Evolutionary conservation across 2,113 vertebrate species (phyloP).

Genomic region (Urocynchramus pylzowi): DNA sequence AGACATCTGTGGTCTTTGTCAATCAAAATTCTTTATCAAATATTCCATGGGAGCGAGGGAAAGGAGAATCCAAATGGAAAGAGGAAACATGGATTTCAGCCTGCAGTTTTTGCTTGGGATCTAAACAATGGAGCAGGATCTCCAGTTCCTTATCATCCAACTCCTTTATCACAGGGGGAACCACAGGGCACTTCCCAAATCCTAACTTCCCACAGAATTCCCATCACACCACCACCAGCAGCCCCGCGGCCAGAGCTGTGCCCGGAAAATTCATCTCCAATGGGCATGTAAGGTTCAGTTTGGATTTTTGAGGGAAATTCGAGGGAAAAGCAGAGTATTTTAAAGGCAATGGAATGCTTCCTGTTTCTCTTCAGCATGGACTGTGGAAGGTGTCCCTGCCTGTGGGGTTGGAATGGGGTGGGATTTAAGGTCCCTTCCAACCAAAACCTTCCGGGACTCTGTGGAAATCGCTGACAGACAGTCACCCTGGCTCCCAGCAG

Average conservation of each 20-base stretch:
- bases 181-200: neutral
- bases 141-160: neutral
- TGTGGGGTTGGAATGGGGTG: neutral
- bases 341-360: neutral
- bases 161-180: neutral
- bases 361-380: neutral
- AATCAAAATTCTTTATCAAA: accelerated
- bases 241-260: accelerated
- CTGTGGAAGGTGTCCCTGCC: neutral
- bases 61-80: neutral
- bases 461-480: neutral
- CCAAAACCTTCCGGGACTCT: neutral
- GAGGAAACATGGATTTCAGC: neutral
- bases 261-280: neutral
- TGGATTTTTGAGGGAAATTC: accelerated
- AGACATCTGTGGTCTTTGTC: neutral
- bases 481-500: neutral
- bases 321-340: neutral
- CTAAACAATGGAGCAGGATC: neutral
- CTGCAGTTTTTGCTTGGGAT: neutral
- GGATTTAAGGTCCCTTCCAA: neutral
- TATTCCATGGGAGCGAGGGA: accelerated
- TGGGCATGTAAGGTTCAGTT: accelerated
- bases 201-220: neutral
- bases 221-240: accelerated